Conservation (phyloP, 2,797 vertebrate species). For the Siniperca scherzeri region DNA sequence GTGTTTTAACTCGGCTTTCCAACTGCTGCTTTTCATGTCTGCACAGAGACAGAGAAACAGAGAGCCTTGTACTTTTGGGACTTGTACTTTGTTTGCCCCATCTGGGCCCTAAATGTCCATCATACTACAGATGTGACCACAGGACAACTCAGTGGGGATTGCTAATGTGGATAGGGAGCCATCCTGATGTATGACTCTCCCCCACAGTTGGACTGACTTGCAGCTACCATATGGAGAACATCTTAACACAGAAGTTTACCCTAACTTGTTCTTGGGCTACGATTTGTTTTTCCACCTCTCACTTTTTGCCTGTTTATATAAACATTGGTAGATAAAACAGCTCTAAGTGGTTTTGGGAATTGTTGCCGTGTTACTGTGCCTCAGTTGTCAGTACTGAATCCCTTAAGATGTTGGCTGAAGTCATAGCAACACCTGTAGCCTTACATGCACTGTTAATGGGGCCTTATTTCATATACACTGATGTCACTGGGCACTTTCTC, state of each 20-base stretch:
- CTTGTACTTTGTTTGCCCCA: constrained; percentile 44
- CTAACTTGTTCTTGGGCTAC: constrained; percentile 26
- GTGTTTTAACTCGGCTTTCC: background rate
- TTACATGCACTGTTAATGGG: constrained; percentile 26
- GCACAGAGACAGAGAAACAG: background rate
- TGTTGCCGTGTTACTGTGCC: constrained; percentile 71
- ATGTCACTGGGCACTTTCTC: constrained; percentile 37
- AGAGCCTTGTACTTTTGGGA: constrained; percentile 21
- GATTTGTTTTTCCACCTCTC: constrained; percentile 28
- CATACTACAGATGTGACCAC: constrained; percentile 48
- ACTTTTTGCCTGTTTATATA: constrained; percentile 44
- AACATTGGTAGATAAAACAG: constrained; percentile 37
- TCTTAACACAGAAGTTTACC: constrained; percentile 47
- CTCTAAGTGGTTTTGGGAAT: constrained; percentile 59
- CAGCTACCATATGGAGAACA: constrained; percentile 65
- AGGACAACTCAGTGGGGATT: constrained; percentile 33
- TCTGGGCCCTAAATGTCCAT: constrained; percentile 29
- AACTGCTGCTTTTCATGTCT: constrained; percentile 21
- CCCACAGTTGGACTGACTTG: constrained; percentile 17
- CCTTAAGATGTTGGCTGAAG: constrained; percentile 68
- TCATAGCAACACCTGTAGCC: constrained; percentile 70
- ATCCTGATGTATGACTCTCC: constrained; percentile 41
- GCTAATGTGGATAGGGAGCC: constrained; percentile 26
- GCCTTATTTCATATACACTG: constrained; percentile 26
- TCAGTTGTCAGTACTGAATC: constrained; percentile 57